phyloP scores from a whole-genome alignment of 2,888 invertebrate species.

The Uropetala carovei region DNA sequence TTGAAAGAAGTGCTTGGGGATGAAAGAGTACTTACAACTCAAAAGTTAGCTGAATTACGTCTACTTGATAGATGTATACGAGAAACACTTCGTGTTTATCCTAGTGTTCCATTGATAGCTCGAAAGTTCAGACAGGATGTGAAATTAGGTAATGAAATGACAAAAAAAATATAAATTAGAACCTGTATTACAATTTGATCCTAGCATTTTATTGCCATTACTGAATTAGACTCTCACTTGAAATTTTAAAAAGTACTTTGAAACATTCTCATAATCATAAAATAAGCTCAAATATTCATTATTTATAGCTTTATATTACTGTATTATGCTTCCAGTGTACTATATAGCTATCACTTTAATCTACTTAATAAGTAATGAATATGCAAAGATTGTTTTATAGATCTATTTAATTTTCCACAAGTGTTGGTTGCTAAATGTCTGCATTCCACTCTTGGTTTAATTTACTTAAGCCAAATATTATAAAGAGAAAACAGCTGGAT shows the following conservation, averaged over 20 bases:
- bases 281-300: too few species aligned
- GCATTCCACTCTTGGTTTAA: too few species aligned
- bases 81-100: conserved; percentile 53
- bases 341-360: too few species aligned
- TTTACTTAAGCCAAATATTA: too few species aligned
- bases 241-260: not conserved
- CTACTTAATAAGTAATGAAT: too few species aligned
- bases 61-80: conserved; percentile 62
- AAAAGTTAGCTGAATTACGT: conserved; percentile 33
- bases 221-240: not conserved
- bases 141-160: conserved; percentile 44
- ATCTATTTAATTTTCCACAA: too few species aligned
- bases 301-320: too few species aligned
- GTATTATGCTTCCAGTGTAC: too few species aligned
- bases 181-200: too few species aligned
- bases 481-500: too few species aligned
- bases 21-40: conserved; percentile 5
- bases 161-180: not conserved
- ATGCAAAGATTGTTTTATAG: too few species aligned
- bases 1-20: conserved; percentile 23
- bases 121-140: conserved; percentile 38
- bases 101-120: conserved; percentile 54
- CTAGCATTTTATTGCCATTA: not conserved
- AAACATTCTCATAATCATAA: not conserved
- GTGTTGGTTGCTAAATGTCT: too few species aligned